Evolutionary conservation across 1,140 invertebrate species (phyloP).

Genomic region (Drosophila arawakana): DNA sequence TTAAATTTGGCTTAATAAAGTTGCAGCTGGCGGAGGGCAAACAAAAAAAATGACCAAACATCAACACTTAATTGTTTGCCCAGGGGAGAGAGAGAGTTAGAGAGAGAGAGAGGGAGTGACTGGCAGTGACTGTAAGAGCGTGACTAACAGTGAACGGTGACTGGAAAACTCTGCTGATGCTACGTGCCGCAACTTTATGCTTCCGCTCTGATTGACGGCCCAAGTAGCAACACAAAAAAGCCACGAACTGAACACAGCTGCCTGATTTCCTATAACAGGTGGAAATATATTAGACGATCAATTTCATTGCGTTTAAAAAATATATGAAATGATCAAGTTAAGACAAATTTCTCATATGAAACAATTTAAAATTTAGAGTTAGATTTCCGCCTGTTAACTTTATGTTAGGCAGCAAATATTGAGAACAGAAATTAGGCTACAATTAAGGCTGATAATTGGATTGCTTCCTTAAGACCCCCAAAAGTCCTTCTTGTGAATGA

Average conservation of each 20-base stretch:
- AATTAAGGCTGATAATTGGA: neutral
- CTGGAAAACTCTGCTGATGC: constrained; percentile 26
- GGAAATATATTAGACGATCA: constrained; percentile 24
- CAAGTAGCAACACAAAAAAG: neutral
- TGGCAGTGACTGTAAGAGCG: constrained; percentile 41
- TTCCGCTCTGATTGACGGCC: constrained; percentile 47
- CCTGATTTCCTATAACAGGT: neutral
- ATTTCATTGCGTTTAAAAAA: constrained; percentile 19
- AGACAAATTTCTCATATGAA: neutral
- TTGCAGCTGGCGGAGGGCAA: constrained; percentile 66
- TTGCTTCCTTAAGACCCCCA: neutral
- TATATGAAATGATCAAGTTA: constrained; percentile 4
- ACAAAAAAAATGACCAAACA: constrained; percentile 72
- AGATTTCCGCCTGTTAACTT: no score
- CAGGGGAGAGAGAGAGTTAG: constrained; percentile 17
- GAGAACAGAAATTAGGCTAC: neutral
- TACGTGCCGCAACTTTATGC: constrained; percentile 51
- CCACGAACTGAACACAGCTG: constrained; percentile 31
- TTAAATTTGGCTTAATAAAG: constrained; percentile 83
- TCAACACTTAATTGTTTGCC: constrained; percentile 80
- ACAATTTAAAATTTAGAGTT: neutral
- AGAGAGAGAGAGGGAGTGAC: constrained; percentile 34
- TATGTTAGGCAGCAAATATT: no score
- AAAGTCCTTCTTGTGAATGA: neutral
- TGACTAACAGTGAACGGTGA: constrained; percentile 37